phyloP scores from a whole-genome alignment of 2,888 invertebrate genomes.

The Aelia acuminata region DNA sequence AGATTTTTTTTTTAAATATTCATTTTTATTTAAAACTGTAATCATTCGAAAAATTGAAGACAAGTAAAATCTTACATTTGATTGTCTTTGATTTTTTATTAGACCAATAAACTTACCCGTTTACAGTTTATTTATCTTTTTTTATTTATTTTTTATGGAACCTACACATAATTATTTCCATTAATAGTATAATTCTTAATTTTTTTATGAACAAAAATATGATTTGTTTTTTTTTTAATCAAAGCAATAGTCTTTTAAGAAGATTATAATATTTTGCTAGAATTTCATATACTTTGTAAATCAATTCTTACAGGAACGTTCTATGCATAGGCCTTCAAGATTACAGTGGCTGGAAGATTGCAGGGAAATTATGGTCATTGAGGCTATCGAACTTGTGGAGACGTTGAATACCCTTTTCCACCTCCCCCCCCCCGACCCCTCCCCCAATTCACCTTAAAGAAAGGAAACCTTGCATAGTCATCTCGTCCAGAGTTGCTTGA shows the following conservation, averaged over 20 bases:
- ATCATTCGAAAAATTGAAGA: no score
- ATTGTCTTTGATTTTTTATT: no score
- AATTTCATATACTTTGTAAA: background rate
- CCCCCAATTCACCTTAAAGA: background rate
- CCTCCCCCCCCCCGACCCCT: background rate
- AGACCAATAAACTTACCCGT: no score
- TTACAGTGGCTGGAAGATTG: background rate
- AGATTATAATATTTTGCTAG: background rate
- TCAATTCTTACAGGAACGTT: background rate
- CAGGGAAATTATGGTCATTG: conserved; percentile 6
- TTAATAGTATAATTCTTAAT: no score
- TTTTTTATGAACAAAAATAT: no score
- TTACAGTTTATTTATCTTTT: no score
- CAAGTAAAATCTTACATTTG: no score
- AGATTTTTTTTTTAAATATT: no score
- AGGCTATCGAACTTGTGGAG: conserved; percentile 5
- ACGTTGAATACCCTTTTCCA: background rate
- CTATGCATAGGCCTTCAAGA: background rate
- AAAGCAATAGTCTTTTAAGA: background rate
- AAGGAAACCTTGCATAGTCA: conserved; percentile 16
- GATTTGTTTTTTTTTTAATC: no score
- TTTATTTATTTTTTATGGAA: no score
- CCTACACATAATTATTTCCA: no score
- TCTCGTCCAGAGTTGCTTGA: conserved; percentile 8
- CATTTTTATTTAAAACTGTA: no score